phyloP scores from a whole-genome alignment of 2,888 invertebrate genomes.

The Autographa gamma region DNA sequence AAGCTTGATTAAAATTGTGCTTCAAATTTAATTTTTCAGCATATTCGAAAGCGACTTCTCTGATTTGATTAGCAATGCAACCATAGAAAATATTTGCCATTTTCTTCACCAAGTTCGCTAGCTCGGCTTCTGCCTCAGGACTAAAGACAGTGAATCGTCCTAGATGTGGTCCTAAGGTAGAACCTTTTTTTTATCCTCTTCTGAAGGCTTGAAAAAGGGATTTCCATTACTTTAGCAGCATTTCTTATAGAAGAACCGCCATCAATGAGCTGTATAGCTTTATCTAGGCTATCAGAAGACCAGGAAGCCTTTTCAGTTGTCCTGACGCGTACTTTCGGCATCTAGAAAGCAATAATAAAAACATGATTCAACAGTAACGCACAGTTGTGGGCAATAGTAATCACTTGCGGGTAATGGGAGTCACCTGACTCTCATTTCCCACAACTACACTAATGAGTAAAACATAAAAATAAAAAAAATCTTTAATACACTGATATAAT shows the following conservation, averaged over 20 bases:
- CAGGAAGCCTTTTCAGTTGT: conserved; percentile 59
- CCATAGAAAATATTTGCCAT: conserved; percentile 60
- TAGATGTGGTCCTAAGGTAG: conserved; percentile 23
- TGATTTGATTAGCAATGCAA: conserved; percentile 53
- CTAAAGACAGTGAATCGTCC: conserved; percentile 54
- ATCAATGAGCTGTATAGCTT: conserved; percentile 53
- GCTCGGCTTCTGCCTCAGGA: conserved; percentile 45
- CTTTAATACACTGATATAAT: conserved; percentile 43
- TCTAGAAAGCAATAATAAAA: conserved; percentile 46
- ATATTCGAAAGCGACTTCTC: conserved; percentile 51
- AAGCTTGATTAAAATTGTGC: conserved; percentile 31
- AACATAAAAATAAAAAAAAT: conserved; percentile 11
- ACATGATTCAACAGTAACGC: conserved; percentile 31
- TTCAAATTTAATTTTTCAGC: conserved; percentile 44
- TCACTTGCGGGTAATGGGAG: conserved; percentile 46
- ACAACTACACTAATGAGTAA: conserved; percentile 41
- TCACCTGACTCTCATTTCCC: conserved; percentile 2
- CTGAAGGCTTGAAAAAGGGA: conserved; percentile 52
- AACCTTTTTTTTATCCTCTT: conserved; percentile 52
- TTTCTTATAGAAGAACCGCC: conserved; percentile 54
- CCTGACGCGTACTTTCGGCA: conserved; percentile 53
- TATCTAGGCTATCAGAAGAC: conserved; percentile 55
- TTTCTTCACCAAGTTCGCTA: conserved; percentile 28
- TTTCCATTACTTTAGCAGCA: conserved; percentile 46
- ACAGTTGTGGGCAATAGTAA: conserved; percentile 30